A percentile compares a stretch with the other conserved stretches of the same genome.
Conservation (phyloP, 37 sponge, comb jelly and placozoan genomes). For the Amphimedon queenslandica region DNA sequence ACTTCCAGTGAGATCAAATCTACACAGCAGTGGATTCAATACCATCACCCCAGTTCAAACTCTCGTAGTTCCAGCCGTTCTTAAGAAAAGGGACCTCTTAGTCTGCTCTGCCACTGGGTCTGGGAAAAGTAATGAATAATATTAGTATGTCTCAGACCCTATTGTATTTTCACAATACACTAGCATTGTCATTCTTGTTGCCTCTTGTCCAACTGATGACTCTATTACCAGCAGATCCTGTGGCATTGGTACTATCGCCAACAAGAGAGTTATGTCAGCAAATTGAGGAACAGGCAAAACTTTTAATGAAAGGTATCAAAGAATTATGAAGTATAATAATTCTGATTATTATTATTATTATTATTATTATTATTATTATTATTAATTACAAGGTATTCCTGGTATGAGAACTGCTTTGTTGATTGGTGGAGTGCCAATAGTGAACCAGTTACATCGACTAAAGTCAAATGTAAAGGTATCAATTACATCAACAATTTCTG, state of each 20-base stretch:
- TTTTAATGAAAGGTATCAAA: conserved; percentile 56
- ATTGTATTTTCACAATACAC: neutral
- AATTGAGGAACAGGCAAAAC: conserved; percentile 77
- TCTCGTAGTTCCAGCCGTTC: conserved; percentile 65
- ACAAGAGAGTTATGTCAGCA: conserved; percentile 86
- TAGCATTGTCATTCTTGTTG: conserved; percentile 78
- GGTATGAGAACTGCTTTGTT: conserved; percentile 80
- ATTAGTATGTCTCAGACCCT: neutral
- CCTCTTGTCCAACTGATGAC: conserved; percentile 58
- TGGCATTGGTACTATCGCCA: conserved; percentile 64
- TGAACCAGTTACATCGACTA: conserved; percentile 80
- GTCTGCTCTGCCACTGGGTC: conserved; percentile 72
- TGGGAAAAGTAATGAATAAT: conserved; percentile 69
- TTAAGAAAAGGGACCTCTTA: conserved; percentile 46
- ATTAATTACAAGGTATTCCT: conserved; percentile 53
- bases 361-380: neutral
- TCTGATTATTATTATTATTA: too few species aligned
- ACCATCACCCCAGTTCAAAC: conserved; percentile 69
- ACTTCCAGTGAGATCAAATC: conserved; percentile 61
- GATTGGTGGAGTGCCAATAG: conserved; percentile 79
- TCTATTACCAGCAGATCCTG: conserved; percentile 3
- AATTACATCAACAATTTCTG: neutral
- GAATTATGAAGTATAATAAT: too few species aligned
- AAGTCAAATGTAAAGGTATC: conserved; percentile 59
- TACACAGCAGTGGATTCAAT: conserved; percentile 24